phyloP scores from a whole-genome alignment of 1,140 invertebrate species.

The Coenobita brevimanus region DNA sequence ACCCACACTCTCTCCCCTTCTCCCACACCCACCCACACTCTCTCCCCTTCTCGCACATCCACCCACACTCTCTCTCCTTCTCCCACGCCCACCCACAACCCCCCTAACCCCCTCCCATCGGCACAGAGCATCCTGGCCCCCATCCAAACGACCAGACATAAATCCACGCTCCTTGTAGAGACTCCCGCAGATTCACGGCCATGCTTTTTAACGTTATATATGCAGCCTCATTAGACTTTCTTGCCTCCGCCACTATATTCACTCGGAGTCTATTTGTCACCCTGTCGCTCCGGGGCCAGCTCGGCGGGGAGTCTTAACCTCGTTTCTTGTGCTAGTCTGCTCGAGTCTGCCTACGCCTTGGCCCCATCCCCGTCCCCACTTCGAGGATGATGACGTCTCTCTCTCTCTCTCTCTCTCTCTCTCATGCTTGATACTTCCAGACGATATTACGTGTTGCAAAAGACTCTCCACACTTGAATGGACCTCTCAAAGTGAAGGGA shows the following conservation, averaged over 20 bases:
- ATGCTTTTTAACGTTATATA: constrained; percentile 36
- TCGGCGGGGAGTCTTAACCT: neutral
- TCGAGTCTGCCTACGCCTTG: neutral
- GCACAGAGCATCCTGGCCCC: neutral
- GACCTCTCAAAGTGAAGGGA: too few species aligned
- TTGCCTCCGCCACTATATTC: neutral
- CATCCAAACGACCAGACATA: constrained; percentile 17
- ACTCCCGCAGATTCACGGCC: constrained; percentile 8
- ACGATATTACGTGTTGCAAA: too few species aligned
- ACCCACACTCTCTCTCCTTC: neutral
- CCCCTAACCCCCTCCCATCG: too few species aligned
- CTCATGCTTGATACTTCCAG: neutral
- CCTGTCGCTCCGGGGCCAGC: neutral
- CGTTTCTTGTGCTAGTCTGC: neutral
- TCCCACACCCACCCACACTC: neutral
- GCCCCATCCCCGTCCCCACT: too few species aligned
- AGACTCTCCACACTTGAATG: too few species aligned
- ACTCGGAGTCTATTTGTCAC: constrained; percentile 6
- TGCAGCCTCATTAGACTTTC: constrained; percentile 21
- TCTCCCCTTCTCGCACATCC: neutral
- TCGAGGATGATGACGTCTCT: too few species aligned
- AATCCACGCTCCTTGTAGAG: neutral
- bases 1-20: neutral
- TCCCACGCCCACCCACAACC: neutral
- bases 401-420: neutral